Evolutionary conservation across 2,113 vertebrate species (phyloP).

Genomic region (Cololabis saira): DNA sequence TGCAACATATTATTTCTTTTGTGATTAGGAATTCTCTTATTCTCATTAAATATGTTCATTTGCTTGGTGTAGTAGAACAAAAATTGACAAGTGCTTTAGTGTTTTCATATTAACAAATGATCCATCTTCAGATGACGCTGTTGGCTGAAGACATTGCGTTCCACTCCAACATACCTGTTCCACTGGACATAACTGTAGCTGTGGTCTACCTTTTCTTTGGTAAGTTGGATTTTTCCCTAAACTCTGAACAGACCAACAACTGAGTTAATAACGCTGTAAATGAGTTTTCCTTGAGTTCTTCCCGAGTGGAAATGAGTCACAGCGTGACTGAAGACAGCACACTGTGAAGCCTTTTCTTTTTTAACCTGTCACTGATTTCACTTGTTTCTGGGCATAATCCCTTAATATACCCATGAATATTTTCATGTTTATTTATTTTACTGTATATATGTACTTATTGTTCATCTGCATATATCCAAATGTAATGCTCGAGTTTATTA

Average conservation of each 20-base stretch:
- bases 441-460: too few species aligned
- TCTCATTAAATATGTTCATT: too few species aligned
- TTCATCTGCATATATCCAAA: too few species aligned
- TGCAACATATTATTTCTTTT: too few species aligned
- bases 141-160: constrained; percentile 65
- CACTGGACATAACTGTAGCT: constrained; percentile 74
- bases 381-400: too few species aligned
- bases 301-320: constrained; percentile 23
- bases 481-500: too few species aligned
- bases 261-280: constrained; percentile 11
- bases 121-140: constrained; percentile 73
- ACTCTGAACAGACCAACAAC: background rate
- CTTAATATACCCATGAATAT: too few species aligned
- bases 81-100: background rate
- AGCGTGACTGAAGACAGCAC: constrained; percentile 10
- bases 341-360: background rate
- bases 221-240: constrained; percentile 58
- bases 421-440: too few species aligned
- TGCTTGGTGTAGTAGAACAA: too few species aligned
- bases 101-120: background rate
- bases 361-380: background rate
- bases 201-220: constrained; percentile 80
- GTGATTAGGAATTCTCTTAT: too few species aligned
- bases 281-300: constrained; percentile 16
- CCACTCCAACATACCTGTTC: constrained; percentile 77